phyloP scores from a whole-genome alignment of 2,888 invertebrate species.

The Liopterus haemorrhoidalis region DNA sequence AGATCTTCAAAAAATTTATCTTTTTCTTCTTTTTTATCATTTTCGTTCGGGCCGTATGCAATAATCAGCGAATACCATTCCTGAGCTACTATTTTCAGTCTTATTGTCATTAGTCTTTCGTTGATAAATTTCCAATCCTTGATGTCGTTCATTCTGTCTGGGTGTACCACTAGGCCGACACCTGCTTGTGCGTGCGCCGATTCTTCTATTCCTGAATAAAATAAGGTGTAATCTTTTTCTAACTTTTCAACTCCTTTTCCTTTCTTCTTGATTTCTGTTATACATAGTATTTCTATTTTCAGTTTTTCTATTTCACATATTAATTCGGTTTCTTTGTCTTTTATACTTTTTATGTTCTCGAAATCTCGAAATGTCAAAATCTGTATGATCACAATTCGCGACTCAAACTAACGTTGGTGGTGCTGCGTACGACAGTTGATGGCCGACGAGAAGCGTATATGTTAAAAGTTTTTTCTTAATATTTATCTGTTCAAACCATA shows the following conservation, averaged over 20 bases:
- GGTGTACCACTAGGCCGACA: neutral
- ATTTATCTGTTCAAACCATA: too few species aligned
- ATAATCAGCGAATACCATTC: neutral
- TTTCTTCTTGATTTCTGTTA: slow-evolving; percentile 5
- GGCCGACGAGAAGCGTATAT: too few species aligned
- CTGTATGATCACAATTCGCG: too few species aligned
- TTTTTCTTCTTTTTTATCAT: neutral
- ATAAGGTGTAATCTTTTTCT: neutral
- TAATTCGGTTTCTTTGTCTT: slow-evolving; percentile 7
- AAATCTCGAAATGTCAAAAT: too few species aligned
- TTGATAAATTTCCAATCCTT: slow-evolving; percentile 1
- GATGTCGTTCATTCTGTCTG: neutral
- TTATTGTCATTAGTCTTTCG: neutral
- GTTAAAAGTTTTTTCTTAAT: too few species aligned
- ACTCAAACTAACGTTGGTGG: too few species aligned
- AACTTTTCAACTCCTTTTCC: neutral
- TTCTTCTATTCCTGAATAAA: neutral
- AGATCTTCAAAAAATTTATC: neutral
- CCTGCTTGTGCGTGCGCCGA: slow-evolving; percentile 1
- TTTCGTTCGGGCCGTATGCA: too few species aligned
- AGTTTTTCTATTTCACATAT: neutral
- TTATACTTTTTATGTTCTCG: slow-evolving; percentile 5
- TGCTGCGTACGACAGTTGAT: too few species aligned
- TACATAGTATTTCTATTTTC: neutral
- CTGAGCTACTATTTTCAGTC: neutral